Conservation (phyloP, 2,888 invertebrate genomes). For the Drosophila paucipuncta region DNA sequence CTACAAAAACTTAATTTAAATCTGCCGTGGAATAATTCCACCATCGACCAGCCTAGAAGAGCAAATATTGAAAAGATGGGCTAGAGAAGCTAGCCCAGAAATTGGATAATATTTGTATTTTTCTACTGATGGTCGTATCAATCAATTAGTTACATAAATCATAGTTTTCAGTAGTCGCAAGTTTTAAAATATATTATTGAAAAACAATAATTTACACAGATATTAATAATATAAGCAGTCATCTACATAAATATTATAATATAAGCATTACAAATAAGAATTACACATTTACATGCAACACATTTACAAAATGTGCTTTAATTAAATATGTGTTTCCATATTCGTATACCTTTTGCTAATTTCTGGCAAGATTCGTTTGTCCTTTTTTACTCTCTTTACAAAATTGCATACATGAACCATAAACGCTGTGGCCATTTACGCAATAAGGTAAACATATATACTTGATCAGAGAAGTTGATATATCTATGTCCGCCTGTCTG, state of each 20-base stretch:
- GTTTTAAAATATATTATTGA: neutral
- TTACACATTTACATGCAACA: too few species aligned
- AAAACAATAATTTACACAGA: neutral
- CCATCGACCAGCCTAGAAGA: neutral
- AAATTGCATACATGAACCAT: neutral
- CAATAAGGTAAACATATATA: neutral
- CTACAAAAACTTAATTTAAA: neutral
- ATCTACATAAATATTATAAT: too few species aligned
- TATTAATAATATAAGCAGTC: neutral
- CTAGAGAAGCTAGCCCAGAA: neutral
- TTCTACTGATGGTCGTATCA: neutral
- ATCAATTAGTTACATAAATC: neutral
- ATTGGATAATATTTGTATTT: neutral
- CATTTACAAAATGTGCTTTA: too few species aligned
- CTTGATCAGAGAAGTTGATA: neutral
- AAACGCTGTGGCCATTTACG: neutral
- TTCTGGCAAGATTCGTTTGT: neutral
- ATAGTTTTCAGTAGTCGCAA: neutral
- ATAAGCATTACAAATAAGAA: too few species aligned
- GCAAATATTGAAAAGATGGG: neutral
- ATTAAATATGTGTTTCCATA: neutral
- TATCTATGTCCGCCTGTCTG: neutral
- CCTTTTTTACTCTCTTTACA: neutral
- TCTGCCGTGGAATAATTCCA: neutral
- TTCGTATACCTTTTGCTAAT: neutral